A percentile compares a stretch with the other conserved stretches of the same genome.
These are phyloP conservation scores for Atractosteus spatula DNA, from an alignment of 2,113 vertebrate genomes.

Conservation along the genomic window DNA sequence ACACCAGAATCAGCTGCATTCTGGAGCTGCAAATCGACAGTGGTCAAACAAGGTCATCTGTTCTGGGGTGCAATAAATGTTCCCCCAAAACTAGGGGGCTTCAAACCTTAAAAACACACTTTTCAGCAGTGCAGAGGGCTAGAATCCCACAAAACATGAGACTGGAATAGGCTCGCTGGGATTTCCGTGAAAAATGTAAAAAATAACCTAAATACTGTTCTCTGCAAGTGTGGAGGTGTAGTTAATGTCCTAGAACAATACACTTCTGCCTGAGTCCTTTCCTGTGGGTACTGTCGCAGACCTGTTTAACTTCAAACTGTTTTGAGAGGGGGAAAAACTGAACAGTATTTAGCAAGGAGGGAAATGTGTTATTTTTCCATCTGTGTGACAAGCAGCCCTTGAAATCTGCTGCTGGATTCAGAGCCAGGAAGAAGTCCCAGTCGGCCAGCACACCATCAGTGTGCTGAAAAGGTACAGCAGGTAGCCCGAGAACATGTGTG, in stretches of 20 bases:
- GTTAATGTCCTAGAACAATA: not conserved
- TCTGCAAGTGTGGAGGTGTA: not conserved
- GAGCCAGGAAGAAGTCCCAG: constrained; percentile 51
- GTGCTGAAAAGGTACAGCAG: constrained; percentile 57
- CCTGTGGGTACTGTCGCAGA: not conserved
- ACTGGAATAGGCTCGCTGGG: no score
- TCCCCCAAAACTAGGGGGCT: no score
- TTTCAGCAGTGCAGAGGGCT: no score
- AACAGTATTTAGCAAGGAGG: constrained; percentile 20
- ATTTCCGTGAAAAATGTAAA: no score
- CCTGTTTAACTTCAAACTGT: constrained; percentile 9
- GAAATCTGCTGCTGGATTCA: constrained; percentile 52
- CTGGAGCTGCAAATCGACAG: no score
- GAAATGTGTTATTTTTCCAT: constrained; percentile 53
- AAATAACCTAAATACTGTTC: not conserved
- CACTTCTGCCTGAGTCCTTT: not conserved
- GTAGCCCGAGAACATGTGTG: constrained; percentile 19
- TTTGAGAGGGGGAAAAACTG: constrained; percentile 1
- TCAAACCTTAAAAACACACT: no score
- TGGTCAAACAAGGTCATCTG: no score
- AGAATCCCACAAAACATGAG: no score
- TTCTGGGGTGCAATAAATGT: no score
- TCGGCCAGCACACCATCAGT: constrained; percentile 52
- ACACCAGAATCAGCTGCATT: no score
- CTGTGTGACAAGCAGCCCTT: constrained; percentile 58